Evolutionary conservation across 1,140 invertebrate genomes (phyloP).

Genomic region (Eumaeus atala): DNA sequence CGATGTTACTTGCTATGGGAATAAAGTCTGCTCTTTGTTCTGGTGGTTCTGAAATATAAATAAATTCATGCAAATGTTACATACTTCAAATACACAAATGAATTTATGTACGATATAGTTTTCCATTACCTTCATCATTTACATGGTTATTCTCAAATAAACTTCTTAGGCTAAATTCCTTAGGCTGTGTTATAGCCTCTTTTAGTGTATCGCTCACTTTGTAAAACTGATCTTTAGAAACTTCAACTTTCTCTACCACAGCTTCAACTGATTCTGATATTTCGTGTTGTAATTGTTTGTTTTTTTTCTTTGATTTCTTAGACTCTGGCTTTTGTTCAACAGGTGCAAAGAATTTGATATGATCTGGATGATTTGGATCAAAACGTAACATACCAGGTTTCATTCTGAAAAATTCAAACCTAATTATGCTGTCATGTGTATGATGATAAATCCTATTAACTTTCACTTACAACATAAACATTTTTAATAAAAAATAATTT

Average conservation of each 20-base stretch:
- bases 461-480: conserved; percentile 2
- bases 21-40: conserved; percentile 38
- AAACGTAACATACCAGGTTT: conserved; percentile 76
- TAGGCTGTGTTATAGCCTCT: conserved; percentile 69
- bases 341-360: conserved; percentile 74
- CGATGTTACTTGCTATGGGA: conserved; percentile 36
- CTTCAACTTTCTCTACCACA: conserved; percentile 59
- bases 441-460: too few relatives aligned
- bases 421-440: neutral
- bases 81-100: too few relatives aligned
- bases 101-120: too few relatives aligned
- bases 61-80: neutral
- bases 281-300: conserved; percentile 25
- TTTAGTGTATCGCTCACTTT: conserved; percentile 76
- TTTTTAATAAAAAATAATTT: conserved; percentile 6
- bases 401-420: conserved; percentile 35
- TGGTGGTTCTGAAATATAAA: conserved; percentile 29
- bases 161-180: conserved; percentile 76
- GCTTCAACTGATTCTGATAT: conserved; percentile 30
- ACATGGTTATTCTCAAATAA: conserved; percentile 63
- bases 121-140: conserved; percentile 44
- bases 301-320: conserved; percentile 58
- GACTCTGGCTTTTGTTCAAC: conserved; percentile 36
- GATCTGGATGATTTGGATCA: conserved; percentile 76
- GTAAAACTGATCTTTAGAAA: conserved; percentile 79